These are phyloP conservation scores for Bruchidius siliquastri DNA, from an alignment of 2,888 invertebrate species.

Conservation along the genomic window DNA sequence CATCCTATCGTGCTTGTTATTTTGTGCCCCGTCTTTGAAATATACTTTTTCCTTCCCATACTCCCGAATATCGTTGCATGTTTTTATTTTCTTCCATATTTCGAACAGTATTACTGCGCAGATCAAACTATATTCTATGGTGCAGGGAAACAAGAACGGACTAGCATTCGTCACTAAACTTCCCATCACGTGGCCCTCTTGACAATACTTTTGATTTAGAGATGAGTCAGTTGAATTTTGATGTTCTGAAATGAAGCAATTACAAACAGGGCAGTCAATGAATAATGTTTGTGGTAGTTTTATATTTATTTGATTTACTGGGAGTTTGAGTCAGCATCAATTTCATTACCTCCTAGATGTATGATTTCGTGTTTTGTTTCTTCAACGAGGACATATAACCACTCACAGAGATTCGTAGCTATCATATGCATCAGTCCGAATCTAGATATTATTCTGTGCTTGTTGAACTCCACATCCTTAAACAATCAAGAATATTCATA, in stretches of 20 bases:
- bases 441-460: conserved; percentile 81
- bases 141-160: conserved; percentile 85
- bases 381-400: conserved; percentile 90
- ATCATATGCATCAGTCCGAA: conserved; percentile 99
- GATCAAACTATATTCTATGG: conserved; percentile 93
- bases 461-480: conserved; percentile 85
- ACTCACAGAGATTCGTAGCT: conserved; percentile 94
- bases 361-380: conserved; percentile 91
- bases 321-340: no score
- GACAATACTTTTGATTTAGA: conserved; percentile 27
- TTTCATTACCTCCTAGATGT: conserved; percentile 30
- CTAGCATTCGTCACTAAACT: conserved; percentile 52
- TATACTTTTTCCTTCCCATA: conserved; percentile 10
- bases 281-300: no score
- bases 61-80: conserved; percentile 13
- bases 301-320: no score
- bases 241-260: conserved; percentile 12
- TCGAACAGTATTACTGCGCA: conserved; percentile 95
- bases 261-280: background rate
- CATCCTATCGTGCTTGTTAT: conserved; percentile 13
- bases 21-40: conserved; percentile 7
- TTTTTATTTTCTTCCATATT: conserved; percentile 75
- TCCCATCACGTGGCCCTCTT: conserved; percentile 67
- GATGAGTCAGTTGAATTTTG: conserved; percentile 11
- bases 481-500: conserved; percentile 28